Evolutionary conservation across 1,140 invertebrate species (phyloP), one percentile per base, ranked within the genome.

Genomic region (Apis florea): DNA sequence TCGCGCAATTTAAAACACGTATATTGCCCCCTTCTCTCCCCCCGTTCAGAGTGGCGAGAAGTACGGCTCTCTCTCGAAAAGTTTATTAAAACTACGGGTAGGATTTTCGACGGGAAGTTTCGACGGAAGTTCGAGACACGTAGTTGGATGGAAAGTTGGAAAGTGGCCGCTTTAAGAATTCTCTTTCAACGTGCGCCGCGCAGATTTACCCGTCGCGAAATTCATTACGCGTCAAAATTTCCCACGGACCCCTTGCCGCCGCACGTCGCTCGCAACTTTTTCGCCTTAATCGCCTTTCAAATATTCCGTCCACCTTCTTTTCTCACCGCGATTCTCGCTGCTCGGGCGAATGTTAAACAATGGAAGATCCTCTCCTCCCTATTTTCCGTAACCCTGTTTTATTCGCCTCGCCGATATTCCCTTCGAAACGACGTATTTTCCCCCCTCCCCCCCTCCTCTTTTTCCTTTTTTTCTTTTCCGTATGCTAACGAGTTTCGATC

Each of bases 91-190:
- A 81, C 79, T 81, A 40, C 40, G 71, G 31, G 5, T 40, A 24
- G 61, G 54, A 67, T 75, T 81, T 31, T 49, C 61, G 70, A 1
- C 21, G 9, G 71, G 31, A 75, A 54, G 54, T 68, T 81, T 67
- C 59, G 53, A 10, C 51, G 17, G 21, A 67, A 81, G 40, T 81
- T 75, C 51, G 63, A 12, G 63, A 75, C 79, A 75, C 79, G 79
- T 81, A 75, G 53, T 17, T 17, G 63, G 40, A 49, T n/a, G 63
- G 24, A 40, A 56, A 81, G 79, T 80, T 80, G 17, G 63, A 58
- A 81, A 81, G 63, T 75, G 61, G 63, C 59, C 71, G 71, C 53
- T 75, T 81, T 81, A 81, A 81, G 63, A 81, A 81, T 81, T 81
- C 79, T 75, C 79, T 75, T 75, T 81, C 53, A 56, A 21, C 59